Percentiles rank a stretch among this genome's conserved stretches.
phyloP scores from a whole-genome alignment of 1,140 invertebrate genomes.

The Drosophila triauraria region DNA sequence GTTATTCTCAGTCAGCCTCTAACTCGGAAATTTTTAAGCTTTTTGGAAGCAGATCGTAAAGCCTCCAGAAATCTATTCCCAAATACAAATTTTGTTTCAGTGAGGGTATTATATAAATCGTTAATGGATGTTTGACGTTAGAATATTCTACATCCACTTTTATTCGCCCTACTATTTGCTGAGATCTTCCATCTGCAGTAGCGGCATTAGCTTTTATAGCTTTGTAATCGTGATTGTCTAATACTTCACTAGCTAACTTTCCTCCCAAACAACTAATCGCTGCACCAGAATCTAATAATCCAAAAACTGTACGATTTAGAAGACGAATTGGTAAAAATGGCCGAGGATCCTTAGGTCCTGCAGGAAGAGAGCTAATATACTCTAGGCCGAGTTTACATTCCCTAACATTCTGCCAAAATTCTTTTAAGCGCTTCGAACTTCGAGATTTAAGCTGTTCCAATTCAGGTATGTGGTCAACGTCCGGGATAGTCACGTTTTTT shows the following conservation, averaged over 20 bases:
- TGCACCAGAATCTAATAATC: no score
- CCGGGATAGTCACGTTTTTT: no score
- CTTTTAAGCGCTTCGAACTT: background rate
- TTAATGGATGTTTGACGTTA: no score
- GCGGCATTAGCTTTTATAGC: no score
- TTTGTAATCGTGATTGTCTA: background rate
- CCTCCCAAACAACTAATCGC: no score
- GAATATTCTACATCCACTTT: no score
- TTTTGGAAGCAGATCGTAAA: background rate
- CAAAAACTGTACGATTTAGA: conserved; percentile 4
- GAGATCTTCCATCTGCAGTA: no score
- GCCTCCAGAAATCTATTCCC: background rate
- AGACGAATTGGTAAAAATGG: conserved; percentile 4
- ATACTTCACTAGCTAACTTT: no score
- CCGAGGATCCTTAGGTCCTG: conserved; percentile 1
- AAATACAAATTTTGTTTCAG: background rate
- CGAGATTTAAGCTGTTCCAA: background rate
- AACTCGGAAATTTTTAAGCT: background rate
- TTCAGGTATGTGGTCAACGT: background rate
- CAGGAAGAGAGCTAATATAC: background rate
- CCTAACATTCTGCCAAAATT: conserved; percentile 4
- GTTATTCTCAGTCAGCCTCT: background rate
- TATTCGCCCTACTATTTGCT: no score
- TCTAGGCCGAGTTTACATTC: conserved; percentile 2
- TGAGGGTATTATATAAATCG: no score